These are phyloP conservation scores for Cacoxenus indagator DNA, from an alignment of 2,888 invertebrate species.

Conservation along the genomic window DNA sequence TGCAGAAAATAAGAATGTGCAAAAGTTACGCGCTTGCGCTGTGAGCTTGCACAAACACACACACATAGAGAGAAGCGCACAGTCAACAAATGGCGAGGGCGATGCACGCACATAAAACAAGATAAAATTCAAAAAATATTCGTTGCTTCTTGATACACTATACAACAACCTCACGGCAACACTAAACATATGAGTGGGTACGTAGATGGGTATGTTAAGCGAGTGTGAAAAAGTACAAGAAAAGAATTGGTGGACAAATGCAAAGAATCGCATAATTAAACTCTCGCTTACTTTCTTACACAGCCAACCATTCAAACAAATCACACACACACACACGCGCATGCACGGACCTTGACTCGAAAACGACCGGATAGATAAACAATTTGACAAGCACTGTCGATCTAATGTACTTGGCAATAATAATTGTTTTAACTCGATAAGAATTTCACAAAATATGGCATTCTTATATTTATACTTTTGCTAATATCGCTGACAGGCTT, in stretches of 20 bases:
- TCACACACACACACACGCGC: not conserved
- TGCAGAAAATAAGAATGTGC: conserved; percentile 36
- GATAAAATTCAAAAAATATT: conserved; percentile 39
- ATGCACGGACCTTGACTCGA: not conserved
- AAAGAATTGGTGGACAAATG: too few relatives aligned
- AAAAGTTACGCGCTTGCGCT: conserved; percentile 23
- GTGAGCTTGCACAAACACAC: conserved; percentile 23
- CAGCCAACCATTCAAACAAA: too few relatives aligned
- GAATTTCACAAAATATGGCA: too few relatives aligned
- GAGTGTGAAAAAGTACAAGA: too few relatives aligned
- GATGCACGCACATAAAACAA: conserved; percentile 42
- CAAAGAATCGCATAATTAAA: too few relatives aligned
- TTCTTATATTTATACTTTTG: too few relatives aligned
- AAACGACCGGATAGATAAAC: not conserved
- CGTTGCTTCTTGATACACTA: conserved; percentile 44
- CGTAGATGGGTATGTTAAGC: too few relatives aligned
- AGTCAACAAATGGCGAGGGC: conserved; percentile 35
- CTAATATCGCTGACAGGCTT: too few relatives aligned
- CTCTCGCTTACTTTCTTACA: not conserved
- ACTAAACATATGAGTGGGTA: too few relatives aligned
- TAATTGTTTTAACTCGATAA: too few relatives aligned
- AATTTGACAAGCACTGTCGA: not conserved
- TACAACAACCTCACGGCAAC: not conserved
- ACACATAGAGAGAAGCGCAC: not conserved
- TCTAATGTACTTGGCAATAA: not conserved